Evolutionary conservation across 2,797 vertebrate genomes (phyloP).

Genomic region (Threskiornis aethiopicus): DNA sequence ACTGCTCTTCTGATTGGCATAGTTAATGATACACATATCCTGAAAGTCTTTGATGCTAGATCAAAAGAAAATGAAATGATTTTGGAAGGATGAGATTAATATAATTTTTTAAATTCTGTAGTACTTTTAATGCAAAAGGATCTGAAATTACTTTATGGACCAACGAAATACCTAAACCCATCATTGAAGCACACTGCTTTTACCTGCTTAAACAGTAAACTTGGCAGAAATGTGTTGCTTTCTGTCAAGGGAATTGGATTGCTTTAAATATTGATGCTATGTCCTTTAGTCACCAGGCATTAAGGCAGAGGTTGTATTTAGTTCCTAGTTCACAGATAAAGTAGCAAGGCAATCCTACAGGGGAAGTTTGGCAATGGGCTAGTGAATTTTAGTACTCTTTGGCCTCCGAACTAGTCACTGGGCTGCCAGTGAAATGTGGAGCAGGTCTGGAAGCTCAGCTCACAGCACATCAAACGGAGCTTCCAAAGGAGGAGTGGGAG

Average conservation of each 20-base stretch:
- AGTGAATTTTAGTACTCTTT: background rate
- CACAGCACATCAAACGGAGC: accelerated
- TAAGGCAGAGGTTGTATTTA: background rate
- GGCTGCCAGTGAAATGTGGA: background rate
- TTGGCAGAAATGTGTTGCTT: background rate
- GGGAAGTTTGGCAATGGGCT: background rate
- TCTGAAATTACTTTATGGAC: background rate
- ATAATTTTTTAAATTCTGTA: background rate
- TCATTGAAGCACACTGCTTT: background rate
- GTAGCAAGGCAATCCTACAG: background rate
- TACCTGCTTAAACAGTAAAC: background rate
- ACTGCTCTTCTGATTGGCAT: background rate
- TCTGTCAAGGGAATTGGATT: background rate
- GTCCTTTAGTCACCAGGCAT: background rate
- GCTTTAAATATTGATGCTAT: background rate
- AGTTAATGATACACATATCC: background rate
- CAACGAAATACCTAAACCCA: background rate
- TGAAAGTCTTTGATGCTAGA: constrained; percentile 30
- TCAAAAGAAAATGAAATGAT: background rate
- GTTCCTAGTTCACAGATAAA: background rate
- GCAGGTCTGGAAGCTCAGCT: background rate
- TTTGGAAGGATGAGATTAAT: constrained; percentile 13
- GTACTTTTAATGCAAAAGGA: background rate
- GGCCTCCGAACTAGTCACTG: background rate
- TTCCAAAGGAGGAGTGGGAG: background rate